A percentile compares a stretch with the other conserved stretches of the same genome.
These are phyloP conservation scores for Agrilus cyanescens DNA, from an alignment of 2,888 invertebrate species.

Conservation along the genomic window DNA sequence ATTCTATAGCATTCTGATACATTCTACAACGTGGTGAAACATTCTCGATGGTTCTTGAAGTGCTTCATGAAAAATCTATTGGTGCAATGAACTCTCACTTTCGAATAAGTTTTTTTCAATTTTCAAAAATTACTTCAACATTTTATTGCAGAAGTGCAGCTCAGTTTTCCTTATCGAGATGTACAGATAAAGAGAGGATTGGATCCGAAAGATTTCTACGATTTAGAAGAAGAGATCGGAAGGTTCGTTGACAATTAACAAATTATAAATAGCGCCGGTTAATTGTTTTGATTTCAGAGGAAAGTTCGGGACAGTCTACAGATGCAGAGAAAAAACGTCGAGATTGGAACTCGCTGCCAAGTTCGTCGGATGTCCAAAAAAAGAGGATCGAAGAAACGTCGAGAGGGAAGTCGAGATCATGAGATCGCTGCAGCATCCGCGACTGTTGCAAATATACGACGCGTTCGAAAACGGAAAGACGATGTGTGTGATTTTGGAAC, in stretches of 20 bases:
- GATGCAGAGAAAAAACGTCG: constrained; percentile 73
- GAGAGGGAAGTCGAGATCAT: constrained; percentile 95
- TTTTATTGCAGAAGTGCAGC: constrained; percentile 62
- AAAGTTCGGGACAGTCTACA: constrained; percentile 94
- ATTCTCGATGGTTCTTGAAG: too few species aligned
- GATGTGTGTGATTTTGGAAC: constrained; percentile 93
- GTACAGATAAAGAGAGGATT: constrained; percentile 72
- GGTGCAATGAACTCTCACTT: too few species aligned
- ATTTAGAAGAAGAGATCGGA: constrained; percentile 83
- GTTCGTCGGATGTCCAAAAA: constrained; percentile 73
- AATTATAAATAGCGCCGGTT: constrained; percentile 1
- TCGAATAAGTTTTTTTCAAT: too few species aligned
- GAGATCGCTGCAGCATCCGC: constrained; percentile 85
- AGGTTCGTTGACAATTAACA: constrained; percentile 50
- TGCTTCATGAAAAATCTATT: too few species aligned
- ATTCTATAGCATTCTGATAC: too few species aligned
- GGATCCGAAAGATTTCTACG: constrained; percentile 78
- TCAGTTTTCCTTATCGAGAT: constrained; percentile 80
- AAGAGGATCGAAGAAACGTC: constrained; percentile 83
- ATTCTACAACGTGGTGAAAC: too few species aligned
- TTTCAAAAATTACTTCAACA: too few species aligned
- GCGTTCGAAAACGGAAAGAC: constrained; percentile 89
- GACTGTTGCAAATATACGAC: constrained; percentile 94
- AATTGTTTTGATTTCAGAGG: constrained; percentile 53
- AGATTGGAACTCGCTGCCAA: constrained; percentile 83